phyloP scores from a whole-genome alignment of 2,797 vertebrate genomes.

The Liasis olivaceus region DNA sequence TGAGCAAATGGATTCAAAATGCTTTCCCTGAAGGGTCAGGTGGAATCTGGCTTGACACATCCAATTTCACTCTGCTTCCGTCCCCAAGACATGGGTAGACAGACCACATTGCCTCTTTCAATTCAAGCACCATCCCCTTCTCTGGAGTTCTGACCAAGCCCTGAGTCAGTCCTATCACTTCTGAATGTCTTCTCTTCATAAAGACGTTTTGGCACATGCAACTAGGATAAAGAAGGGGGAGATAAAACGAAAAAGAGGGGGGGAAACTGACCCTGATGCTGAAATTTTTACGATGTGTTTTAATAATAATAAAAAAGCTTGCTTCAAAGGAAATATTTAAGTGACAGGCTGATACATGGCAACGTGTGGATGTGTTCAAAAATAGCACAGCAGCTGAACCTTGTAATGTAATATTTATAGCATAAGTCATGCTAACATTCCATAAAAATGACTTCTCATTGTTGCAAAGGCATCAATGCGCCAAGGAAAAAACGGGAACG shows the following conservation, averaged over 20 bases:
- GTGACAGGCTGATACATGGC: conserved; percentile 49
- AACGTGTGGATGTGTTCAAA: conserved; percentile 45
- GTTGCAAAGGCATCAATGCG: conserved; percentile 53
- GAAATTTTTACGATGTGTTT: conserved; percentile 56
- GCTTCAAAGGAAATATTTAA: conserved; percentile 57
- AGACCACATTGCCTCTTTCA: conserved; percentile 66
- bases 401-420: conserved; percentile 61
- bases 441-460: conserved; percentile 58
- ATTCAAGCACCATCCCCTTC: conserved; percentile 50
- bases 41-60: conserved; percentile 70
- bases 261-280: background rate
- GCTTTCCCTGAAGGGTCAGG: conserved; percentile 75
- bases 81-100: conserved; percentile 45
- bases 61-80: conserved; percentile 59
- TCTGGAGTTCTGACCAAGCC: conserved; percentile 22
- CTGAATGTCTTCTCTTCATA: conserved; percentile 48
- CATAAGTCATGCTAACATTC: conserved; percentile 53
- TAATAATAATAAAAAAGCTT: conserved; percentile 35
- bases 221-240: background rate
- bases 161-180: conserved; percentile 45
- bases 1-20: conserved; percentile 77
- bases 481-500: conserved; percentile 37
- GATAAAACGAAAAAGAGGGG: background rate
- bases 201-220: conserved; percentile 29
- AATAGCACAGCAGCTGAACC: conserved; percentile 41